Evolutionary conservation across 2,888 invertebrate species (phyloP).

Genomic region (Coenonympha glycerion): DNA sequence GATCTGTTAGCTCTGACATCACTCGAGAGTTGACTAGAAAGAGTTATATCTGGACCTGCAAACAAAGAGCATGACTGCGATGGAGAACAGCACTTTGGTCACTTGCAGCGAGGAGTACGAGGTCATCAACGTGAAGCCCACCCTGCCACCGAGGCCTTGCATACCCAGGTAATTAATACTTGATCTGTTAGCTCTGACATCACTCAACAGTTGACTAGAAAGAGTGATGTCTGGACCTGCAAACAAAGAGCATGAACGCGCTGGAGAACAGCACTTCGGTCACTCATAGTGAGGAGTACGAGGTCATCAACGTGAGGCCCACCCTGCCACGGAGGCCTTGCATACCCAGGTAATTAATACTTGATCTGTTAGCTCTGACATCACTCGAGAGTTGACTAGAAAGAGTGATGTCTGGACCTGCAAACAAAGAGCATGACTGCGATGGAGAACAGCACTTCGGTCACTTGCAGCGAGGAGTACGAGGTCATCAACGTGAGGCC

Average conservation of each 20-base stretch:
- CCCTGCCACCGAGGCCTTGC: constrained; percentile 81
- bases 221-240: constrained; percentile 76
- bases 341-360: constrained; percentile 66
- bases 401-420: constrained; percentile 77
- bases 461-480: constrained; percentile 79
- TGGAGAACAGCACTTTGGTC: constrained; percentile 64
- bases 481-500: constrained; percentile 79
- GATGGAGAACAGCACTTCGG: constrained; percentile 14
- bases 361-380: not conserved
- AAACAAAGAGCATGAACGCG: constrained; percentile 74
- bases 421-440: constrained; percentile 72
- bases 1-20: not conserved
- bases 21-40: constrained; percentile 67
- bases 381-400: too few relatives aligned
- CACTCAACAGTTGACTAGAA: constrained; percentile 65
- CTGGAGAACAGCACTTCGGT: constrained; percentile 64
- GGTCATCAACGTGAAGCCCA: constrained; percentile 79
- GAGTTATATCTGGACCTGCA: constrained; percentile 77
- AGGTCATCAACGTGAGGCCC: constrained; percentile 79
- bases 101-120: constrained; percentile 81
- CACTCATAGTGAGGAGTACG: constrained; percentile 80
- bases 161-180: constrained; percentile 66
- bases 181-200: not conserved
- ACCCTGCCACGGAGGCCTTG: constrained; percentile 82
- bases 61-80: constrained; percentile 72